phyloP scores from a whole-genome alignment of 2,797 vertebrate species.

The Phalanger gymnotis region DNA sequence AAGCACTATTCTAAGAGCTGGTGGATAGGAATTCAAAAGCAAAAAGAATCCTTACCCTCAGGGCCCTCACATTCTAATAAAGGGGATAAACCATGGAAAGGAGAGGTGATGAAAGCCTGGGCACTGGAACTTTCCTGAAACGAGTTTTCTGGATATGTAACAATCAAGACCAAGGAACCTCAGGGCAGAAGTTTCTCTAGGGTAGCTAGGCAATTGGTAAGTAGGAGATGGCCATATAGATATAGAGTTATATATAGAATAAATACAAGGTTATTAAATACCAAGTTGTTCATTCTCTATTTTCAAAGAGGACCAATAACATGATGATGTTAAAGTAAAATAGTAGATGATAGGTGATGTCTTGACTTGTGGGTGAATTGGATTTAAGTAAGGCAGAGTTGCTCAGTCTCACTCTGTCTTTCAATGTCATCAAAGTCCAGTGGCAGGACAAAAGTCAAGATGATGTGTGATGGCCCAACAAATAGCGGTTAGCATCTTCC shows the following conservation, averaged over 20 bases:
- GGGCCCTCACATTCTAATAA: background rate
- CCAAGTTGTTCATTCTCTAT: background rate
- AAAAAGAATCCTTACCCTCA: background rate
- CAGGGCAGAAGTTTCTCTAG: background rate
- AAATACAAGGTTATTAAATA: background rate
- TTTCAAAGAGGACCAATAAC: background rate
- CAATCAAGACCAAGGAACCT: background rate
- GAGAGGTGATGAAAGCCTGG: background rate
- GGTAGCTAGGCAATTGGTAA: background rate
- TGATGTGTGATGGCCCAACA: background rate
- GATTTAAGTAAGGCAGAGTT: background rate
- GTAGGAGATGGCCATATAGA: background rate
- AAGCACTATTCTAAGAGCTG: background rate
- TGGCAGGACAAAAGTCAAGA: background rate
- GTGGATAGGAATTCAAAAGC: background rate
- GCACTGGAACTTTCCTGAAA: background rate
- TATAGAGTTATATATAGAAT: background rate
- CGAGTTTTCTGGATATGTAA: background rate
- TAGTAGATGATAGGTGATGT: background rate
- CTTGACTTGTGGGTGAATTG: background rate
- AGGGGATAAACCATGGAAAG: background rate
- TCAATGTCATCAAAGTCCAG: background rate
- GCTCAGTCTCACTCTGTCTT: background rate
- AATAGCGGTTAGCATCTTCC: background rate
- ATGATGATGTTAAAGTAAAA: background rate